Conservation (phyloP, 1,140 invertebrate species). For the Babylonia areolata region DNA sequence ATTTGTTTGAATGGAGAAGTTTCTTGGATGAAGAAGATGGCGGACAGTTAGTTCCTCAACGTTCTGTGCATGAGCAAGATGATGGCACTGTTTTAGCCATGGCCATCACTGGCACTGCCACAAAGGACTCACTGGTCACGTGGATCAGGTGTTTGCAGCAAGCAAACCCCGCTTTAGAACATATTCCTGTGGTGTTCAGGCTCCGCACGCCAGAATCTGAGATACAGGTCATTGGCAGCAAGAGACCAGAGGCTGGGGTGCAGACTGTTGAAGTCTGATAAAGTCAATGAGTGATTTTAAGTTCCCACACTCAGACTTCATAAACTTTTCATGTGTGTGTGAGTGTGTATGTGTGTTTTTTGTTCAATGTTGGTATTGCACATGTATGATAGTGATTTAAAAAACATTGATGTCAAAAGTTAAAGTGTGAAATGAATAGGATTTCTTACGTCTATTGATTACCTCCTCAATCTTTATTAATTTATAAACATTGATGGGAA, state of each 20-base stretch:
- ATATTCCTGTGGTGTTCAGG: slow-evolving; percentile 89
- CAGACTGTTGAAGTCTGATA: no score
- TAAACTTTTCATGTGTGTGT: no score
- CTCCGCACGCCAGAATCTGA: slow-evolving; percentile 76
- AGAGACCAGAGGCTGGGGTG: slow-evolving; percentile 28
- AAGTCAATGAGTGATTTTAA: no score
- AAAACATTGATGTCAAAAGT: no score
- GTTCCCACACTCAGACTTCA: no score
- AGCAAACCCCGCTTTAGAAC: slow-evolving; percentile 84
- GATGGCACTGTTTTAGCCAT: slow-evolving; percentile 93
- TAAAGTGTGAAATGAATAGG: no score
- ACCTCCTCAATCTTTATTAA: no score
- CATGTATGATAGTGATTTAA: no score
- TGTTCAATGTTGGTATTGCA: no score
- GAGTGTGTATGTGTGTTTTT: no score
- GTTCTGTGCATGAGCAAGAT: slow-evolving; percentile 91
- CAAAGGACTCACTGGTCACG: slow-evolving; percentile 88
- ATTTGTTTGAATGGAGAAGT: slow-evolving; percentile 58
- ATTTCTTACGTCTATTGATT: no score
- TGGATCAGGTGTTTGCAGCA: slow-evolving; percentile 93
- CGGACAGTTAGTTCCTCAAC: slow-evolving; percentile 71
- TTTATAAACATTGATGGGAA: no score
- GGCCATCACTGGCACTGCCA: slow-evolving; percentile 87
- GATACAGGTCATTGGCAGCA: slow-evolving; percentile 49
- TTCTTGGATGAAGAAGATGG: slow-evolving; percentile 63